These are phyloP conservation scores for Zaprionus inermis DNA, from an alignment of 1,140 invertebrate species.

Conservation along the genomic window DNA sequence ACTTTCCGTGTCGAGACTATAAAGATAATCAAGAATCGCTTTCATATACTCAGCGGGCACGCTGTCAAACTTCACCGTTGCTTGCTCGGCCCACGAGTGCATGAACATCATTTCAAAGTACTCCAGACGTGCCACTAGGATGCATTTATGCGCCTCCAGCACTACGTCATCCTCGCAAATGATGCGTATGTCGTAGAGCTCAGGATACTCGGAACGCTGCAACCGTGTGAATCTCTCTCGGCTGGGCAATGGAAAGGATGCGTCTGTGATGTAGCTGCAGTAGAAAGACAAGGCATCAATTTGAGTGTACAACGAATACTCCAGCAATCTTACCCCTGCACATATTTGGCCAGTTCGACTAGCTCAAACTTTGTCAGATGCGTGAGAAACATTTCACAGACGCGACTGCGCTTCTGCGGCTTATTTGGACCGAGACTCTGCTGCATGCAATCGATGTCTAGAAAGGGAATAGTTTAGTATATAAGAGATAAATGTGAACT, in stretches of 20 bases:
- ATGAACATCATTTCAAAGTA: conserved; percentile 90
- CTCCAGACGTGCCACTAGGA: conserved; percentile 88
- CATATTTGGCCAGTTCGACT: conserved; percentile 52
- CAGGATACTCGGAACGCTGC: conserved; percentile 75
- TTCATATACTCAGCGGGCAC: conserved; percentile 84
- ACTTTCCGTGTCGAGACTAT: conserved; percentile 85
- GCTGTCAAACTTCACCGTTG: conserved; percentile 67
- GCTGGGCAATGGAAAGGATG: conserved; percentile 39
- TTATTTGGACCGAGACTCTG: conserved; percentile 66
- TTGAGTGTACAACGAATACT: neutral
- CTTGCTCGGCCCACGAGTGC: conserved; percentile 87
- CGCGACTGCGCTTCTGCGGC: conserved; percentile 31
- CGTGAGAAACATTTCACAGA: conserved; percentile 60
- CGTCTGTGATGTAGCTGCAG: conserved; percentile 39
- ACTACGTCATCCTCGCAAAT: conserved; percentile 85
- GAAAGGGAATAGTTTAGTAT: neutral
- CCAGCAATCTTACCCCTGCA: conserved; percentile 31
- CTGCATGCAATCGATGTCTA: conserved; percentile 75
- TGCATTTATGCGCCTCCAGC: conserved; percentile 89
- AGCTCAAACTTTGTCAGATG: conserved; percentile 67
- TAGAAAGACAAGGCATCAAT: neutral
- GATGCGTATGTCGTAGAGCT: conserved; percentile 87
- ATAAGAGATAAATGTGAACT: no score
- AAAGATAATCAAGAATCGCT: conserved; percentile 87
- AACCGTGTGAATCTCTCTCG: conserved; percentile 58